Evolutionary conservation across 2,113 vertebrate species (phyloP).

Genomic region (Rhinogobius similis): DNA sequence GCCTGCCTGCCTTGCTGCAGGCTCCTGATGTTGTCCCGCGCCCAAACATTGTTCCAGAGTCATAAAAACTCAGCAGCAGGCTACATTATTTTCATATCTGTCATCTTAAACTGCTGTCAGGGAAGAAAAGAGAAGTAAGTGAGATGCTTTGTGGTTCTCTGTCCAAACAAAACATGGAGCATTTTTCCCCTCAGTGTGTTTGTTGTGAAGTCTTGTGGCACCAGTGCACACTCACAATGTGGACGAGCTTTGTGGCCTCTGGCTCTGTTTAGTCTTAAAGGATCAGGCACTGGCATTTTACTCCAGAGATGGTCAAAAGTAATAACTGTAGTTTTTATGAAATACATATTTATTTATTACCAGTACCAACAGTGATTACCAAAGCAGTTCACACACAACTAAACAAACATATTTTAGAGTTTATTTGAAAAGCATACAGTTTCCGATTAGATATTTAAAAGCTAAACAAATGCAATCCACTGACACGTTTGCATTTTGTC

Average conservation of each 20-base stretch:
- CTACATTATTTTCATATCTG: conserved; percentile 61
- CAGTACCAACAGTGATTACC: neutral
- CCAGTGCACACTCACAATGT: conserved; percentile 41
- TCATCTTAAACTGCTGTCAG: conserved; percentile 45
- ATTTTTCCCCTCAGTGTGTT: conserved; percentile 54
- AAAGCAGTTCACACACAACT: neutral
- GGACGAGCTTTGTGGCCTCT: conserved; percentile 9
- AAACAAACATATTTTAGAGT: neutral
- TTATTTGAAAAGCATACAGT: neutral
- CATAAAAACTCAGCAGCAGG: conserved; percentile 46
- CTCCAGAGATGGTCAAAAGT: conserved; percentile 14
- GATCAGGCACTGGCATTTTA: conserved; percentile 28
- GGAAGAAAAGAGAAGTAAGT: conserved; percentile 40
- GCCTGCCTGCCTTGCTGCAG: conserved; percentile 21
- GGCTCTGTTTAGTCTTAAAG: conserved; percentile 63
- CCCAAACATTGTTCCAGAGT: conserved; percentile 57
- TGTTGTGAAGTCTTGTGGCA: conserved; percentile 66
- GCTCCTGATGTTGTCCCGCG: conserved; percentile 10
- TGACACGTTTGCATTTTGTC: neutral
- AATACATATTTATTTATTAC: neutral
- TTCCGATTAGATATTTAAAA: neutral
- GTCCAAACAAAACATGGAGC: conserved; percentile 54
- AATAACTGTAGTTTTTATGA: neutral
- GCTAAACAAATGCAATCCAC: neutral
- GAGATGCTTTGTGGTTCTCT: conserved; percentile 41